Percentiles rank a stretch among this genome's conserved stretches.
Evolutionary conservation across 2,888 invertebrate species (phyloP).

Genomic region (Mimas tiliae): DNA sequence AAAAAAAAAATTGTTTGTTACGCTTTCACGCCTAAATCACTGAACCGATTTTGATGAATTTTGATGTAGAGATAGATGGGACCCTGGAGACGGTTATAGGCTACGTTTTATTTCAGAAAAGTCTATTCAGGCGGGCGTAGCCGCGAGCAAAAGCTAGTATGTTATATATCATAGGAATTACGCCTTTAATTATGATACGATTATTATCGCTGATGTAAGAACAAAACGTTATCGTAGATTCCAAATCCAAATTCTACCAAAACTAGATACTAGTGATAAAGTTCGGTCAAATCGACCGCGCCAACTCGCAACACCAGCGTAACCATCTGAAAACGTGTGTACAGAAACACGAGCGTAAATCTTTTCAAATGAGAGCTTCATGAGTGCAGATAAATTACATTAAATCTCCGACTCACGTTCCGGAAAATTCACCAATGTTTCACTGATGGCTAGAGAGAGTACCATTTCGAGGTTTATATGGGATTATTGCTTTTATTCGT

Average conservation of each 20-base stretch:
- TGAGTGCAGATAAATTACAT: slow-evolving; percentile 76
- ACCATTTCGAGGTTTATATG: slow-evolving; percentile 30
- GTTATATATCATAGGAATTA: too few species aligned
- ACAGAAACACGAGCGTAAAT: slow-evolving; percentile 58
- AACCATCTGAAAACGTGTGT: slow-evolving; percentile 40
- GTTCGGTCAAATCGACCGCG: background rate
- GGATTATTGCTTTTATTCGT: background rate
- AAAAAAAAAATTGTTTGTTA: too few species aligned
- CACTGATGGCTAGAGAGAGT: slow-evolving; percentile 36
- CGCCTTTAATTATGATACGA: too few species aligned
- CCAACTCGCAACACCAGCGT: background rate
- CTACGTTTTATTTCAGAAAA: too few species aligned
- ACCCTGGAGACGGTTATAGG: too few species aligned
- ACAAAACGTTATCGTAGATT: too few species aligned
- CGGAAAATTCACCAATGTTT: slow-evolving; percentile 60
- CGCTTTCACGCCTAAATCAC: too few species aligned
- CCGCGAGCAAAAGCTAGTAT: too few species aligned
- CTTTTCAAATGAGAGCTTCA: slow-evolving; percentile 70
- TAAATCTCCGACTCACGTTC: slow-evolving; percentile 68
- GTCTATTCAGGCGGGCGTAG: too few species aligned
- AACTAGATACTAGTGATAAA: background rate
- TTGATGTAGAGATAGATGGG: too few species aligned
- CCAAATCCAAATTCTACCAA: too few species aligned
- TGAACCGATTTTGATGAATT: too few species aligned
- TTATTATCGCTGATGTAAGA: background rate